Percentiles rank a stretch among this genome's conserved stretches.
These are phyloP conservation scores for Chaitophorus viminalis DNA, from an alignment of 2,888 invertebrate species.

Conservation along the genomic window DNA sequence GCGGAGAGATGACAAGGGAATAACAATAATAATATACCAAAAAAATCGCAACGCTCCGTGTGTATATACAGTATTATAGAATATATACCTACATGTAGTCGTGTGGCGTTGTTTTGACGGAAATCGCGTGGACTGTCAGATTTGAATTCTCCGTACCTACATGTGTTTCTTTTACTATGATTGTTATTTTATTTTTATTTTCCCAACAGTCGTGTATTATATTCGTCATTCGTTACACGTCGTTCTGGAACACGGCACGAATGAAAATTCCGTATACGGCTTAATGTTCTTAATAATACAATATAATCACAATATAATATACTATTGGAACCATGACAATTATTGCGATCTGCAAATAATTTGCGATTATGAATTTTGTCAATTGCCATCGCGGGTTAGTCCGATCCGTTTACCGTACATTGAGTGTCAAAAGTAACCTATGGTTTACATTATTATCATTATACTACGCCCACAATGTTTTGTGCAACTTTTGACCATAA, in stretches of 20 bases:
- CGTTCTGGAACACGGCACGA: not conserved
- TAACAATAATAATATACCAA: not conserved
- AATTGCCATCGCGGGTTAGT: not conserved
- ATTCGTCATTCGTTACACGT: slow-evolving; percentile 28
- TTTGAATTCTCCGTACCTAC: slow-evolving; percentile 4
- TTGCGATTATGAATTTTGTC: too few relatives aligned
- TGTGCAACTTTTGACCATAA: too few relatives aligned
- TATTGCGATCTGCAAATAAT: too few relatives aligned
- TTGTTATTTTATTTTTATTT: not conserved
- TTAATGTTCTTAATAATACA: not conserved
- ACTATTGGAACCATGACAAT: not conserved
- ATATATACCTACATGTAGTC: not conserved
- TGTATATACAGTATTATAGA: not conserved
- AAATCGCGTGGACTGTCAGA: not conserved
- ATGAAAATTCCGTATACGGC: slow-evolving; percentile 8
- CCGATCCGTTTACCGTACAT: too few relatives aligned
- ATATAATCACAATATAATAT: not conserved
- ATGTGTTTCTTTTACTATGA: not conserved
- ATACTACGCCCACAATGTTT: too few relatives aligned
- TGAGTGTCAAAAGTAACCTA: too few relatives aligned
- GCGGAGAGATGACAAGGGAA: not conserved
- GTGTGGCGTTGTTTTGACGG: not conserved
- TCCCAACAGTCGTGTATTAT: not conserved
- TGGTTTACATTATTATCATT: too few relatives aligned
- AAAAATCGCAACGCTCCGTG: not conserved